Evolutionary conservation across 2,797 vertebrate species (phyloP).

Genomic region (Otus scops): DNA sequence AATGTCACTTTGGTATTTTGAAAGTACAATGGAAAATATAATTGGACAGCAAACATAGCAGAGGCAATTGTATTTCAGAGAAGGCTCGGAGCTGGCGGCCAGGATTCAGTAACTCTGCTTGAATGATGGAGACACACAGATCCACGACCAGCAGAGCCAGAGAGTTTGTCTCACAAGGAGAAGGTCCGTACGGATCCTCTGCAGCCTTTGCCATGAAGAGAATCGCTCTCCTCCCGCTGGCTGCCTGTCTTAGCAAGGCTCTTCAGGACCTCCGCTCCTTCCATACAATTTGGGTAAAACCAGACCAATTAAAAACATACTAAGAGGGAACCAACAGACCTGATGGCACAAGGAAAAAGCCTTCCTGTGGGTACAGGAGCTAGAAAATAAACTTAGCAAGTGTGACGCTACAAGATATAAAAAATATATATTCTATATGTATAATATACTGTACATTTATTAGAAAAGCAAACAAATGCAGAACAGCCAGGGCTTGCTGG

Average conservation of each 20-base stretch:
- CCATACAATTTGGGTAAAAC: neutral
- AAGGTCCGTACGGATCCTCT: fast-evolving
- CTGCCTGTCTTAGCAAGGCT: neutral
- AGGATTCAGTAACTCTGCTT: neutral
- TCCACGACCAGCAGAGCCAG: neutral
- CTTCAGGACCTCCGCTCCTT: neutral
- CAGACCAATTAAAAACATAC: neutral
- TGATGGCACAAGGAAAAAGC: neutral
- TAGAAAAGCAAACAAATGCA: neutral
- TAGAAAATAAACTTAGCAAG: neutral
- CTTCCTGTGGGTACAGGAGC: neutral
- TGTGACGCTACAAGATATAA: neutral
- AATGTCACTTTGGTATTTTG: neutral
- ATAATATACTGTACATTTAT: neutral
- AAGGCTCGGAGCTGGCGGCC: neutral
- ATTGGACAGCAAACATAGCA: neutral
- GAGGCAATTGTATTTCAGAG: neutral
- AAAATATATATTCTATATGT: too few relatives aligned
- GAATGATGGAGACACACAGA: neutral
- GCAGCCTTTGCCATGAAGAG: neutral
- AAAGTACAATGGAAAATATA: neutral
- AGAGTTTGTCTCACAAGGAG: neutral
- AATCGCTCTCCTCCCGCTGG: neutral
- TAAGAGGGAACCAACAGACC: neutral
- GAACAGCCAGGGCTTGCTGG: neutral